Evolutionary conservation across 30 jellyfish, hydroid and myxozoan species (phyloP), one percentile per base, ranked within the genome.

Genomic region (Sanderia malayensis): DNA sequence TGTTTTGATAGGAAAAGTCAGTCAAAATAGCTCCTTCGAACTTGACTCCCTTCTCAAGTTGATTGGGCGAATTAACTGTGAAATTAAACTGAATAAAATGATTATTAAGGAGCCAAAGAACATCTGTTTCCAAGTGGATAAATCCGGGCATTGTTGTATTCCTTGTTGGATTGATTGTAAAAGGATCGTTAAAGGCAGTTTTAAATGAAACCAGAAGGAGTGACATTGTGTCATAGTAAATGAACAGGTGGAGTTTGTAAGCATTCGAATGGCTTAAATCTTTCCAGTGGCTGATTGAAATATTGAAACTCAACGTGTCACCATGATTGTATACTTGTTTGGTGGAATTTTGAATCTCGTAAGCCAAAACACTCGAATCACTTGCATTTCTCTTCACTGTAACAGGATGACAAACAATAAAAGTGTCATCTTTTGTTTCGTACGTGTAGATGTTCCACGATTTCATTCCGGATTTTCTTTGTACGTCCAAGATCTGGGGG

Each of bases 1-100:
- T 73, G 74, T 57, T 58, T 15, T 33, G 31, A 70, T 73, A 73
- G 20, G 74, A 22, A 44, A 73, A 73, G 17, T 73, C 85, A 7
- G 44, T 60, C 28, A 73, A 0, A 1, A 73, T 4, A 0, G 72
- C 66, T 4, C 66, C 74, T 17, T 15, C 46, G 62, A 28, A 73
- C 1, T 20, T 23, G 25, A 18, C 47, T 2, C 74, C 65, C 57
- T 21, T 58, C 10, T 2, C 22, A 24, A 73, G 29, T 18, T 57
- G 74, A 23, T 52, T 33, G 1, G 85, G 74, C 34, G 57, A 28
- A 7, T 25, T 32, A 26, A 57, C 21, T 34, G 55, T 57, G 72
- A 73, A 55, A 11, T 27, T 31, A 30, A 73, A 27, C 4, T 29
- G 4, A 18, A 58, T 33, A 29, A 21, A 34, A 30, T 73, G 85